phyloP scores from a whole-genome alignment of 2,888 invertebrate species.

The Caenorhabditis imperialis region DNA sequence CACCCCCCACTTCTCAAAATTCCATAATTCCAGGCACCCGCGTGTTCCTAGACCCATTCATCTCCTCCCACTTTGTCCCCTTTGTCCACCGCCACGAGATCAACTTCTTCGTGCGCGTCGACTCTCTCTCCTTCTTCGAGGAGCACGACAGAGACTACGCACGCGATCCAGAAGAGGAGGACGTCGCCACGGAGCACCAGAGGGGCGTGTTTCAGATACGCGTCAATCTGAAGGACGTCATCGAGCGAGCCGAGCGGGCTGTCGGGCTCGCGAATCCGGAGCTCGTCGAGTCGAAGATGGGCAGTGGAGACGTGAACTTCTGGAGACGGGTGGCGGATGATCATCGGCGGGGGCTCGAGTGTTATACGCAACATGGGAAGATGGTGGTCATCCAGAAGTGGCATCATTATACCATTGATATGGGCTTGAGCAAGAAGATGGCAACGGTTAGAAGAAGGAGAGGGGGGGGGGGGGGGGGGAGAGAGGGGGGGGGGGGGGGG shows the following conservation, averaged over 20 bases:
- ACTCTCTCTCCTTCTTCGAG: slow-evolving; percentile 18
- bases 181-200: not conserved
- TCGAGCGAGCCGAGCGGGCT: slow-evolving; percentile 5
- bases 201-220: slow-evolving; percentile 32
- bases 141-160: slow-evolving; percentile 23
- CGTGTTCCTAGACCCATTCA: slow-evolving; percentile 38
- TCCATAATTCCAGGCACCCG: slow-evolving; percentile 28
- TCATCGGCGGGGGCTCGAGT: not conserved
- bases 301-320: slow-evolving; percentile 7
- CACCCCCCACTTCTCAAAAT: too few relatives aligned
- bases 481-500: too few relatives aligned
- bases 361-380: slow-evolving; percentile 22
- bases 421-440: slow-evolving; percentile 13
- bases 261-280: not conserved
- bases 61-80: slow-evolving; percentile 42
- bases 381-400: slow-evolving; percentile 21
- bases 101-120: slow-evolving; percentile 39
- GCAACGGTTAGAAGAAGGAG: too few relatives aligned
- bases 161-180: not conserved
- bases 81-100: slow-evolving; percentile 36
- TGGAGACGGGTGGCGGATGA: slow-evolving; percentile 16
- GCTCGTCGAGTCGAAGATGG: slow-evolving; percentile 2
- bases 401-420: slow-evolving; percentile 9
- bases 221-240: slow-evolving; percentile 29
- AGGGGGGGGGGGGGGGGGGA: too few relatives aligned